Evolutionary conservation across 1,140 invertebrate species (phyloP), one percentile per base, ranked within the genome.

Genomic region (Pseudachorutes palmiensis): DNA sequence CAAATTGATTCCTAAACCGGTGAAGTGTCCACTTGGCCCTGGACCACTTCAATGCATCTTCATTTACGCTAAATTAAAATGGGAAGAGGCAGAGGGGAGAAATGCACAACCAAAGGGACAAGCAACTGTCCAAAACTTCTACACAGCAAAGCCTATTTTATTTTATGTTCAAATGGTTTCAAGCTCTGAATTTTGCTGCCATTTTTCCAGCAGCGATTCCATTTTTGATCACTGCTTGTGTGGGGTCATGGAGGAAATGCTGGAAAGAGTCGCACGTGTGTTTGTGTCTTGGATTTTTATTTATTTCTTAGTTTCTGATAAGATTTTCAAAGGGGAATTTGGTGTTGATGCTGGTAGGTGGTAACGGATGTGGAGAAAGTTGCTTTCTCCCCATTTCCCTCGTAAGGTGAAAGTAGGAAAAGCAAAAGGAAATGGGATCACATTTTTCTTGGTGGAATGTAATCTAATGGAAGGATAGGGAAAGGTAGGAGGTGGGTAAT

Each of bases 221-320:
- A n/a, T n/a, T n/a, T n/a, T n/a, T n/a, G n/a, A n/a, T n/a, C n/a
- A n/a, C n/a, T n/a, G n/a, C n/a, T n/a, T n/a, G n/a, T n/a, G n/a
- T n/a, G n/a, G n/a, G n/a, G n/a, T n/a, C n/a, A n/a, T n/a, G n/a
- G n/a, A n/a, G n/a, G n/a, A n/a, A n/a, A n/a, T n/a, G n/a, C n/a
- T n/a, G n/a, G n/a, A n/a, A n/a, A n/a, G n/a, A n/a, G n/a, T n/a
- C n/a, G n/a, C n/a, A n/a, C n/a, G n/a, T n/a, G n/a, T n/a, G 19
- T 22, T 14, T 28, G 26, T 28, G 19, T 22, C 51, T 12, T 9
- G 51, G 26, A 19, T 24, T 5, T 9, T 57, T 5, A 24, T 57
- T 57, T 60, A 66, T 66, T 66, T 66, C 48, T 66, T 55, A 30
- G 61, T 60, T 60, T 59, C 24, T 24, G 64, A 65, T 65, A 65